Evolutionary conservation across 2,888 invertebrate species (phyloP), one percentile per base, ranked within the genome.

Genomic region (Plutella xylostella): DNA sequence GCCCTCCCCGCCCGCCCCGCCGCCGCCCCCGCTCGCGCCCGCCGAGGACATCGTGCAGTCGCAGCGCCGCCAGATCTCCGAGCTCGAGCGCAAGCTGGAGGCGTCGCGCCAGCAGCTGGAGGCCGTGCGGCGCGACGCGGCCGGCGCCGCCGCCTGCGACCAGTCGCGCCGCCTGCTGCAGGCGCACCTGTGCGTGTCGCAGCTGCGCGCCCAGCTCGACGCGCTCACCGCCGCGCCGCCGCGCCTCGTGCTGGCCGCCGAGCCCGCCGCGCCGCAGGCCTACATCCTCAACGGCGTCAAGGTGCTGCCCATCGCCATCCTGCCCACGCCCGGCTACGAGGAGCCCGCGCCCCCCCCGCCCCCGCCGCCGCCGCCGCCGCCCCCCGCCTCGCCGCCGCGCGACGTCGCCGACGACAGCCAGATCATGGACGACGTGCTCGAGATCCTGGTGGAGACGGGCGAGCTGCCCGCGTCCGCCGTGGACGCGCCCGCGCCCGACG

Each of bases 401-500:
- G 71, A 76, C 45, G 61, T 55, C 30, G 60, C 63, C 54, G 72
- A 85, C 58, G 61, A 79, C 63, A 92, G 92, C 60, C 92, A 94
- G 67, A 91, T 91, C 45, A 92, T 96, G 60, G 94, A 95, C 63
- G 97, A 97, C 71, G 96, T 97, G 1, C 79, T 97, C 45, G 96
- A 97, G 66, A 96, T 97, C 55, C 87, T 97, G 12, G 96, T 97
- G 37, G 92, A 96, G 63, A 95, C 94, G 67, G 97, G 97, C 11
- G 97, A 97, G 64, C 72, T 97, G 46, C 94, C 96, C 1, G 90
- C 95, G 7, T 94, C 94, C 57, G 94, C 94, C 0, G 95, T 93
- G 1, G 89, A 61, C 28, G 89, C 52, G 68, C 86, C 50, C 86
- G 88, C 20, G 86, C 89, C 63, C 2, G 59, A 67, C 2, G 57